phyloP scores from a whole-genome alignment of 30 jellyfish, hydroid and myxozoan genomes.

The Clytia hemisphaerica region DNA sequence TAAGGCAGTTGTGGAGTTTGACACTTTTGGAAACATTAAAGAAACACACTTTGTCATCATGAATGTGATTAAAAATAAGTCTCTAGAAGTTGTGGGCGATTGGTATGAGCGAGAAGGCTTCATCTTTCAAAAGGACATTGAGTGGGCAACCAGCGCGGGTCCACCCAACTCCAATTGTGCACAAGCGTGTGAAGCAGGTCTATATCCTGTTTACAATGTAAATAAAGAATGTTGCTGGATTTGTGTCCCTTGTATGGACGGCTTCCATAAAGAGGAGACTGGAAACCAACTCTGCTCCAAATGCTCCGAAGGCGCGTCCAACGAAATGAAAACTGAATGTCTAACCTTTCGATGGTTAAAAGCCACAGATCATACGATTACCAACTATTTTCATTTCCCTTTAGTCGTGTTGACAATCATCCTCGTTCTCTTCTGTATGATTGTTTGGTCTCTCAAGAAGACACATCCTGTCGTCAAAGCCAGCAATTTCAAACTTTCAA shows the following conservation, averaged over 20 bases:
- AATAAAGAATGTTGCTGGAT: conserved; percentile 11
- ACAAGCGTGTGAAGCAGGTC: background rate
- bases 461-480: conserved; percentile 3
- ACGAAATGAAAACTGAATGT: background rate
- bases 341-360: background rate
- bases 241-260: conserved; percentile 3
- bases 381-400: background rate
- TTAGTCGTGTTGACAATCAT: background rate
- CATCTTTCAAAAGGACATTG: background rate
- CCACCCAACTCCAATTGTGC: background rate
- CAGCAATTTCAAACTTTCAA: background rate
- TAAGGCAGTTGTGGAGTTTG: conserved; percentile 3
- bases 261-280: background rate
- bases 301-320: background rate
- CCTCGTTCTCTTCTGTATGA: too few species aligned
- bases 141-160: background rate
- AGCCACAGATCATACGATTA: background rate
- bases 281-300: background rate
- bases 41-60: background rate
- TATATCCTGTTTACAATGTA: background rate
- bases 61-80: too few species aligned
- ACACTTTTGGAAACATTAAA: background rate
- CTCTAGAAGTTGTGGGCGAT: background rate
- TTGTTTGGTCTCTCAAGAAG: too few species aligned
- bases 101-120: background rate